Conservation (phyloP, 2,888 invertebrate genomes). For the Eurois occulta region DNA sequence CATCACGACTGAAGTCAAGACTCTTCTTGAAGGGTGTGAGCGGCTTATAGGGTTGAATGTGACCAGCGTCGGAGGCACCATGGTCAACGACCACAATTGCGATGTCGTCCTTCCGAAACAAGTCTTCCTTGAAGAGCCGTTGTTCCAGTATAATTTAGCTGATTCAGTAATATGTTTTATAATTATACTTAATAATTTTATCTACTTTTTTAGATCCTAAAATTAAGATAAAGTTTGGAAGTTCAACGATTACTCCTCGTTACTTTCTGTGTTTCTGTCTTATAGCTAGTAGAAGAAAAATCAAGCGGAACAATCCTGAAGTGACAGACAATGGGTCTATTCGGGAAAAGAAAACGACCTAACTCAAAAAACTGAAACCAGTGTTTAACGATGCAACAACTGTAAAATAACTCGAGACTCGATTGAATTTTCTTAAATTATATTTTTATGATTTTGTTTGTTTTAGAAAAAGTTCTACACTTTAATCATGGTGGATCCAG, state of each 20-base stretch:
- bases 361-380: not conserved
- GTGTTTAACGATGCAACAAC: not conserved
- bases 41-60: constrained; percentile 83
- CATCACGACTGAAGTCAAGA: constrained; percentile 80
- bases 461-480: constrained; percentile 89
- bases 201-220: not conserved
- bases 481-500: constrained; percentile 87
- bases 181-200: not conserved
- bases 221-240: not conserved
- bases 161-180: constrained; percentile 77
- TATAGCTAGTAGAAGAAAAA: not conserved
- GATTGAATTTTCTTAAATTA: not conserved
- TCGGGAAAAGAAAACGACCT: not conserved
- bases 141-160: constrained; percentile 82
- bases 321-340: not conserved
- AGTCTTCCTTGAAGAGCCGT: constrained; percentile 86
- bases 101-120: constrained; percentile 86
- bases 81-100: constrained; percentile 87
- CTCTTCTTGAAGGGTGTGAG: constrained; percentile 85
- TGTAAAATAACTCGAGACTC: not conserved
- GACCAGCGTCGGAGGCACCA: constrained; percentile 85
- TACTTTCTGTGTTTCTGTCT: not conserved
- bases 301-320: not conserved
- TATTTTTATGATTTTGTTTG: constrained; percentile 20
- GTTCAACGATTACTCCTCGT: not conserved